Percentiles rank a stretch among this genome's conserved stretches.
phyloP scores from a whole-genome alignment of 2,113 vertebrate genomes.

The Bubo bubo region DNA sequence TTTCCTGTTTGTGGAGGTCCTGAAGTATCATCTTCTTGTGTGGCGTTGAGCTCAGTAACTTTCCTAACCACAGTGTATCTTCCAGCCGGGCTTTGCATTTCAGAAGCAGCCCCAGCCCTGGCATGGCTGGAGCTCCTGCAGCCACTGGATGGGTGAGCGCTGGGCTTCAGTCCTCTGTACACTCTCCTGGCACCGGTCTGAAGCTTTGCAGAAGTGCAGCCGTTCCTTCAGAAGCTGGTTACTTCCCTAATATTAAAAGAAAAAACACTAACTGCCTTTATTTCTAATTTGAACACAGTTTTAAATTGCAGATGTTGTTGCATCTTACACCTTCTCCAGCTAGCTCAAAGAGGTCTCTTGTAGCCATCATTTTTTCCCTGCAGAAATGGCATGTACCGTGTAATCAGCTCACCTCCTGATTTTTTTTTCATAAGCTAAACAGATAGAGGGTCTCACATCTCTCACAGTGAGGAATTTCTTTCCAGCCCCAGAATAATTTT shows the following conservation, averaged over 20 bases:
- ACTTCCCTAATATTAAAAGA: background rate
- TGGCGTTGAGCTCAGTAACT: background rate
- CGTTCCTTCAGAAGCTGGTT: background rate
- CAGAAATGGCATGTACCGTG: background rate
- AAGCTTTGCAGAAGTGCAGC: background rate
- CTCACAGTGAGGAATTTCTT: background rate
- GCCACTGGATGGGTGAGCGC: fast-evolving
- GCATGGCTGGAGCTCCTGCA: fast-evolving
- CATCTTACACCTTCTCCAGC: background rate
- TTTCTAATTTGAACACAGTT: background rate
- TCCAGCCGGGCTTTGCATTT: background rate
- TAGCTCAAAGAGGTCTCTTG: background rate
- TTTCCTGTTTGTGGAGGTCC: background rate
- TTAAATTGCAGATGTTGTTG: background rate
- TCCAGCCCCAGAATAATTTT: background rate
- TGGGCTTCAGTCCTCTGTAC: background rate
- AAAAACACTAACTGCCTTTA: background rate
- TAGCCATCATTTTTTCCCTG: background rate
- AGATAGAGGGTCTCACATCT: background rate
- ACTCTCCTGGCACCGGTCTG: background rate
- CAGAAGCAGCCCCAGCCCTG: background rate
- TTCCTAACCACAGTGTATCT: background rate
- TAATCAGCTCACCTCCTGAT: background rate
- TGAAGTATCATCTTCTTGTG: background rate
- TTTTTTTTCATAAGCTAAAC: background rate